phyloP scores from a whole-genome alignment of 2,888 invertebrate species.

The Chydorus sphaericus region DNA sequence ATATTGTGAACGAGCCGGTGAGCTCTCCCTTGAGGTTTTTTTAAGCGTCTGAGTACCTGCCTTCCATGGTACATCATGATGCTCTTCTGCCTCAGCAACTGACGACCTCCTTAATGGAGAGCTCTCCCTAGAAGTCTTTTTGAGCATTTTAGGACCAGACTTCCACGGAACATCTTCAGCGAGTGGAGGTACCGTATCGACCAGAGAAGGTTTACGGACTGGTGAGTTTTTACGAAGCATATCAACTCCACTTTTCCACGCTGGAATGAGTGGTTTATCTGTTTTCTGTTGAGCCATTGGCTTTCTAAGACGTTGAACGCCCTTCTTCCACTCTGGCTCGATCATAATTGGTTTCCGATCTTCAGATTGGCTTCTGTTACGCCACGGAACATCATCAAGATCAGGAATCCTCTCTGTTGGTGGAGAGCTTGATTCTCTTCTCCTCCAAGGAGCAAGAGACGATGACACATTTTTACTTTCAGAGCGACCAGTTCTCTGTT shows the following conservation, averaged over 20 bases:
- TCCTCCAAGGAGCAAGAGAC: background rate
- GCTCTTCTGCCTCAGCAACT: background rate
- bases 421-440: slow-evolving; percentile 7
- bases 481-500: too few species aligned
- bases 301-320: slow-evolving; percentile 10
- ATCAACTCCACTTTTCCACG: slow-evolving; percentile 12
- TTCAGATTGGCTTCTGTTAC: slow-evolving; percentile 11
- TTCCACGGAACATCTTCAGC: slow-evolving; percentile 10
- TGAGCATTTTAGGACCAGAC: background rate
- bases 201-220: background rate
- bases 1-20: background rate
- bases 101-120: background rate
- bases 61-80: slow-evolving; percentile 8
- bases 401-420: background rate
- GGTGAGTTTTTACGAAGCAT: slow-evolving; percentile 2
- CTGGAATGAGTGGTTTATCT: background rate
- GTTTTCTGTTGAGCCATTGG: background rate
- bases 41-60: slow-evolving; percentile 12
- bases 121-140: slow-evolving; percentile 9
- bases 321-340: slow-evolving; percentile 7
- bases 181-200: slow-evolving; percentile 5
- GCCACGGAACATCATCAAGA: slow-evolving; percentile 9
- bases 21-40: slow-evolving; percentile 11
- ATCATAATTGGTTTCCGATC: background rate
- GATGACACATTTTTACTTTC: too few species aligned